A percentile compares a stretch with the other conserved stretches of the same genome.
These are phyloP conservation scores for Catocala nupta DNA, from an alignment of 2,888 invertebrate species.

Conservation along the genomic window DNA sequence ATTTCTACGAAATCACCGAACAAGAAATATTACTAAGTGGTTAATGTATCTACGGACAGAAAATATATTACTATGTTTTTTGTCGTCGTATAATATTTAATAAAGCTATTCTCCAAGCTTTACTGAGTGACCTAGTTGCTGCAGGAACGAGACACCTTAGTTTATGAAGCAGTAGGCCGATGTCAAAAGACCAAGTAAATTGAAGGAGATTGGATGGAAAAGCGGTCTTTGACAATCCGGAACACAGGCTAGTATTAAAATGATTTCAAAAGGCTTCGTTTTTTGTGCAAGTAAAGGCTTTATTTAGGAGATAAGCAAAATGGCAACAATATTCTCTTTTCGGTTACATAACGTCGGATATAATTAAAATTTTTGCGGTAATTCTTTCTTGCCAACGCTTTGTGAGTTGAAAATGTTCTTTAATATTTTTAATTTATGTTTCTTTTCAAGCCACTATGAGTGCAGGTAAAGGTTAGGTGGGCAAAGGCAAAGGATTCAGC, in stretches of 20 bases:
- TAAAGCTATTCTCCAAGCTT: neutral
- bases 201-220: slow-evolving; percentile 38
- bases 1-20: slow-evolving; percentile 5
- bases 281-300: slow-evolving; percentile 11
- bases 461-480: slow-evolving; percentile 5
- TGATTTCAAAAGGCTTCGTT: slow-evolving; percentile 17
- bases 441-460: neutral
- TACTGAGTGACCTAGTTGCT: slow-evolving; percentile 1
- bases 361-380: slow-evolving; percentile 13
- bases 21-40: slow-evolving; percentile 1
- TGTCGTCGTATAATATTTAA: neutral
- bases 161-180: slow-evolving; percentile 15
- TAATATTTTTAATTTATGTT: slow-evolving; percentile 10
- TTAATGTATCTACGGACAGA: neutral
- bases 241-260: slow-evolving; percentile 32
- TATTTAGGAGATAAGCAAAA: slow-evolving; percentile 11
- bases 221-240: slow-evolving; percentile 33
- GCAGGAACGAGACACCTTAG: slow-evolving; percentile 8
- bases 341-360: slow-evolving; percentile 8
- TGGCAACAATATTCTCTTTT: slow-evolving; percentile 8
- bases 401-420: slow-evolving; percentile 7
- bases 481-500: neutral
- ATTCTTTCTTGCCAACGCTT: slow-evolving; percentile 10
- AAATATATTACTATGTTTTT: neutral
- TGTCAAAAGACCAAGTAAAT: slow-evolving; percentile 40